Conservation (phyloP, 2,888 invertebrate species). For the Dendrolimus pini region DNA sequence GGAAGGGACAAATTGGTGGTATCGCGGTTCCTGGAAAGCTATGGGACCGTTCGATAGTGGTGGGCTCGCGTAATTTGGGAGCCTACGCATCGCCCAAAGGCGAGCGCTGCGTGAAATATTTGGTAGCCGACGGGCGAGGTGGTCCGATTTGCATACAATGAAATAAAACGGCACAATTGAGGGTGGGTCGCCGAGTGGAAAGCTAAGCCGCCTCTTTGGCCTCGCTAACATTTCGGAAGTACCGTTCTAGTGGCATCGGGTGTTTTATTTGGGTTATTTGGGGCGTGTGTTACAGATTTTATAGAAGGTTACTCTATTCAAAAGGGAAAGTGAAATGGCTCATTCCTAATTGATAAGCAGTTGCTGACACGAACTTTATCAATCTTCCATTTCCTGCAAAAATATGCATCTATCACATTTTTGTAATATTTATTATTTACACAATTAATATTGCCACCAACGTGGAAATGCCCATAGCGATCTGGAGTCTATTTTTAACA, state of each 20-base stretch:
- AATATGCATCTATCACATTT: no score
- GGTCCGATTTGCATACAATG: constrained; percentile 66
- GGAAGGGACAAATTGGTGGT: constrained; percentile 64
- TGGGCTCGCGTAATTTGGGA: constrained; percentile 48
- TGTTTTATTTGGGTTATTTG: constrained; percentile 38
- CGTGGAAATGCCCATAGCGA: no score
- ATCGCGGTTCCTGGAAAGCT: constrained; percentile 43
- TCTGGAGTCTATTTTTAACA: no score
- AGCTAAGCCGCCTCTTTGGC: constrained; percentile 27
- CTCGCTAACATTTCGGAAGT: constrained; percentile 61
- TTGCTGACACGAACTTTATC: no score
- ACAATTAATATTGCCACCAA: no score
- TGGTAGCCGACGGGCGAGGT: constrained; percentile 55
- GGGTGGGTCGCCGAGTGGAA: constrained; percentile 47
- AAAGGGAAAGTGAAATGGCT: constrained; percentile 5
- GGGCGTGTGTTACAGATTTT: constrained; percentile 13
- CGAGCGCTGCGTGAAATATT: constrained; percentile 49
- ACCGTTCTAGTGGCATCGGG: constrained; percentile 48
- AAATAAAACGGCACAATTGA: constrained; percentile 43
- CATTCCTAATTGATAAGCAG: constrained; percentile 1
- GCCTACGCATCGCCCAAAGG: constrained; percentile 38
- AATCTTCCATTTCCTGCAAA: no score
- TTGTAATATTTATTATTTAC: no score
- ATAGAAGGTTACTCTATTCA: not conserved
- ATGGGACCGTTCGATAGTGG: constrained; percentile 42